Conservation (phyloP, 2,113 vertebrate genomes). For the Hystrix brachyura region DNA sequence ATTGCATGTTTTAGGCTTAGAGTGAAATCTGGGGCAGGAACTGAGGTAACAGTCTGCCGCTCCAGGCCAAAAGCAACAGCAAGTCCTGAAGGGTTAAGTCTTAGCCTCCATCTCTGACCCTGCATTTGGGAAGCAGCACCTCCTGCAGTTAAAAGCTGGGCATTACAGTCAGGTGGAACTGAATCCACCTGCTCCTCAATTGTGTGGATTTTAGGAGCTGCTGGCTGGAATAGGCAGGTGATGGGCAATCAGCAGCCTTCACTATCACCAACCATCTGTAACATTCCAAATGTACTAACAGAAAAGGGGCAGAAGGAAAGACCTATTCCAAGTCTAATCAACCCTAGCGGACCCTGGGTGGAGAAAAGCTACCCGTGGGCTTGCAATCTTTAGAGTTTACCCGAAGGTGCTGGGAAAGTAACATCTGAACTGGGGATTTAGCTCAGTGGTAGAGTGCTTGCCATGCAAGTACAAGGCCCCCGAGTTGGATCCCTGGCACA, state of each 20-base stretch:
- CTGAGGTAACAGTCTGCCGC: too few relatives aligned
- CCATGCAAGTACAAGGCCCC: too few relatives aligned
- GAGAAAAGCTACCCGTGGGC: neutral
- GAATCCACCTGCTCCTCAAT: neutral
- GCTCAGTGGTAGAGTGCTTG: too few relatives aligned
- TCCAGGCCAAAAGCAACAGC: neutral
- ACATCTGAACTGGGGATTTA: neutral
- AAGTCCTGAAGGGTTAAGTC: neutral
- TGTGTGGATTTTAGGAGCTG: neutral
- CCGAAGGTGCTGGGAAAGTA: constrained; percentile 27
- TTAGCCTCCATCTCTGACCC: neutral
- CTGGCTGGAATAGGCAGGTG: neutral
- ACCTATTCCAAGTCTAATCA: neutral
- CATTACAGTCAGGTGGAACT: neutral
- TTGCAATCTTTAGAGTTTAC: neutral
- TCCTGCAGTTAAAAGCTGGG: neutral
- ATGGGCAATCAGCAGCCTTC: neutral
- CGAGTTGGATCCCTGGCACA: too few relatives aligned
- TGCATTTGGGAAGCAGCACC: neutral
- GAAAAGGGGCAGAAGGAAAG: neutral
- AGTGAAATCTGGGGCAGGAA: neutral
- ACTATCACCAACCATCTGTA: neutral
- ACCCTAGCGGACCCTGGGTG: neutral
- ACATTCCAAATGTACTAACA: neutral
- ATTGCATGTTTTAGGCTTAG: neutral